Evolutionary conservation across 2,797 vertebrate species (phyloP), one percentile per base, ranked within the genome.

Genomic region (Leptatherina wallacei): DNA sequence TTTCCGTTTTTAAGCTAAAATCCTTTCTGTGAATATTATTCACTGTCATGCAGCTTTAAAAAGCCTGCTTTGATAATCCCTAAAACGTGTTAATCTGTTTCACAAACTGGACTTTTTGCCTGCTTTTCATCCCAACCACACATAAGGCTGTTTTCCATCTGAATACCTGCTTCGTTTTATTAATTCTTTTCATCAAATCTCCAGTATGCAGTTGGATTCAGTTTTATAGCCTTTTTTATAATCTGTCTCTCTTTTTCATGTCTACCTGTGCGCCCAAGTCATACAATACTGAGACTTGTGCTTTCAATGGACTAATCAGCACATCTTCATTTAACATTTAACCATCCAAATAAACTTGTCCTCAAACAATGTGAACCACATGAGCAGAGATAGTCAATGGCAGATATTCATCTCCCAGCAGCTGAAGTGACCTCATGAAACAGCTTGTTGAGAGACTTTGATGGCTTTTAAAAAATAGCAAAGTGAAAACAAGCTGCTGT

Each of bases 401-500:
- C 13, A 44, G 62, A 33, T 29, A 66, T 57, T 47, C 35, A 47
- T 47, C n/a, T 68, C 20, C 6, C 60, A 62, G 38, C 40, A 49
- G 40, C 32, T 62, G 18, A 3, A 55, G 22, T n/a, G 47, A 8
- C 22, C 62, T 54, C 9, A 36, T 65, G 12, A 65, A 52, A 65
- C 14, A 2, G 3, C 10, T 44, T 60, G 27, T 24, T 18, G 60
- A 24, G 14, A 61, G 20, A 11, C 58, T 69, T 1, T 4, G 16
- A 44, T 44, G 16, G 42, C 42, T 54, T 54, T 14, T n/a, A 24
- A 52, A 65, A 64, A 38, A 35, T 49, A 64, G 33, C 57, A 47
- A 29, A 51, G 52, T 69, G 56, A 52, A 65, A 78, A 59, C 13
- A 4, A 70, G 58, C 56, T 35, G 58, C 33, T 40, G 59, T 77